Evolutionary conservation across 2,888 invertebrate genomes (phyloP), one percentile per base, ranked within the genome.

Genomic region (Siphlonurus alternatus): DNA sequence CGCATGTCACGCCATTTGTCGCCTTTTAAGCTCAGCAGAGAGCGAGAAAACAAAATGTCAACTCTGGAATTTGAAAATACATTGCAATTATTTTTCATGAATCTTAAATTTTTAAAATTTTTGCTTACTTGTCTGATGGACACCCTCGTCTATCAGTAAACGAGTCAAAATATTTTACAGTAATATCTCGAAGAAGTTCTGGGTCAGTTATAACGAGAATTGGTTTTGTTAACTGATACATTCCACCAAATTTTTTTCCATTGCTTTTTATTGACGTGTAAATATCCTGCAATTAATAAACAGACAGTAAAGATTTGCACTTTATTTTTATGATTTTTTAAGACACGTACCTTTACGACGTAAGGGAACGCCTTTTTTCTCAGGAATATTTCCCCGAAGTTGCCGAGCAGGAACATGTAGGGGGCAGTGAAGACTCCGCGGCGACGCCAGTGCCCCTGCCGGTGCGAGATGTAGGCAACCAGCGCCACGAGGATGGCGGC

Each of bases 131-230:
- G 20, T 10, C 20, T 18, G 22, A 18, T n/a, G n/a, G n/a, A n/a
- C n/a, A 15, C n/a, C 10, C 10, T 56, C 56, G 5, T 22, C 56
- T 56, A 20, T 56, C 56, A 56, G n/a, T n/a, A 22, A 56, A 56
- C 7, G 22, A 56, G 22, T 56, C 56, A n/a, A 56, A 56, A 20
- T 56, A 20, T n/a, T 56, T 66, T 7, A 66, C 61, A 15, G 65
- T 63, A 24, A 66, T 53, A 25, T 61, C 23, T 23, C 64, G 63
- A n/a, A 67, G 63, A 20, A 67, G 59, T 23, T 66, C 67, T n/a
- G 66, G 63, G 23, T 66, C 66, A 10, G 56, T 56, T 20, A n/a
- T 20, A 7, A 56, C 20, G 5, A 56, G n/a, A 7, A 22, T 5
- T 56, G 56, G 56, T 20, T 20, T 56, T 20, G 22, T 56, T 7